Evolutionary conservation across 2,113 vertebrate species (phyloP), one percentile per base, ranked within the genome.

Genomic region (Melanerpes aurifrons): DNA sequence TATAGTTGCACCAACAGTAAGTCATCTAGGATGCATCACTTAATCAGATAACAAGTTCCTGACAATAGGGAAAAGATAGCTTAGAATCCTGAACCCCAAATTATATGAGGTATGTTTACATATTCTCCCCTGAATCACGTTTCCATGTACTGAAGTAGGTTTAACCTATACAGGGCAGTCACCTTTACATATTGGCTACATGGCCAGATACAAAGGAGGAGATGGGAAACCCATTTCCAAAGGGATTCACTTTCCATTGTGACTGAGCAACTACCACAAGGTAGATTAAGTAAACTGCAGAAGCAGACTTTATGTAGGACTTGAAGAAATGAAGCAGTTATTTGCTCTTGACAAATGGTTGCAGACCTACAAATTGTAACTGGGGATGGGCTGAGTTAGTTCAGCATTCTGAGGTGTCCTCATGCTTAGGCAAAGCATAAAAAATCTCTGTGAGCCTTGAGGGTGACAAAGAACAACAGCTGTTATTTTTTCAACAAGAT

Each of bases 101-200:
- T 63, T 24, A 25, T 37, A 2, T 43, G 20, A 82, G 21, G 43
- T 43, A 48, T 9, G 31, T 71, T 61, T 72, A 26, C 12, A 3
- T 20, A 20, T 3, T 75, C n/a, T 81, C 24, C 18, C 57, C 47
- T 32, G 16, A 80, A 43, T 22, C 24, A 1, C 24, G 28, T 24
- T 37, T 88, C 43, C 5, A n/a, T n/a, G 24, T 17, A 20, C 11
- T 79, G 31, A 15, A 21, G 32, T 20, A 66, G 57, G 7, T 8
- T 63, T 61, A 69, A 47, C 71, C 83, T 92, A 53, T 29, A 94
- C 70, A 92, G 57, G 68, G 78, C 78, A 92, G 74, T 53, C 75
- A 56, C 43, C 53, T 76, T 85, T 85, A 25, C 10, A 1, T 63
- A 8, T 12, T 67, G 61, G 14, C 2, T 70, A 47, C 6, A 14